Conservation (phyloP, 2,888 invertebrate genomes). For the Noctua comes region DNA sequence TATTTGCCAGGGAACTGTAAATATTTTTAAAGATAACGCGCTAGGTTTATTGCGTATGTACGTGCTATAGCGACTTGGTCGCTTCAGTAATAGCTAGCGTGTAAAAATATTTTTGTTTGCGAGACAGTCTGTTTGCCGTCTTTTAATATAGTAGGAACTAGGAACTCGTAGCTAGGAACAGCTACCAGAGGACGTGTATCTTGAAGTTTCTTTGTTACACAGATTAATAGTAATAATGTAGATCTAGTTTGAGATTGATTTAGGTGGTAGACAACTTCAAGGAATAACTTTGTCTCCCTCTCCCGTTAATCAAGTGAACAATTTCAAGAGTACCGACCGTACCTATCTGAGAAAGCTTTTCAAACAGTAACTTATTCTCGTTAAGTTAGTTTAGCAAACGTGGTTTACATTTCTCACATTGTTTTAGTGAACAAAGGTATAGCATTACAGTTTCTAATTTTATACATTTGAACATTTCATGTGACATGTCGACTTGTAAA, state of each 20-base stretch:
- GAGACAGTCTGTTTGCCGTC: slow-evolving; percentile 34
- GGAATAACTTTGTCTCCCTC: slow-evolving; percentile 40
- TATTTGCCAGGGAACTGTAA: slow-evolving; percentile 60
- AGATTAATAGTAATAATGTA: slow-evolving; percentile 27
- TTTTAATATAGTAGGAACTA: slow-evolving; percentile 39
- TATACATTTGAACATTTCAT: slow-evolving; percentile 43
- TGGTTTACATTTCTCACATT: slow-evolving; percentile 65
- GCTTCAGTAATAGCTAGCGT: slow-evolving; percentile 44
- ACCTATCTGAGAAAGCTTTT: slow-evolving; percentile 77
- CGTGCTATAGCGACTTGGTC: slow-evolving; percentile 49
- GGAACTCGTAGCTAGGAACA: slow-evolving; percentile 10
- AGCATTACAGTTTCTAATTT: slow-evolving; percentile 56
- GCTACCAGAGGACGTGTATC: background rate
- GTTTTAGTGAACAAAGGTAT: slow-evolving; percentile 59
- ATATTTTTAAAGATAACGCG: slow-evolving; percentile 66
- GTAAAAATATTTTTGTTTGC: slow-evolving; percentile 63
- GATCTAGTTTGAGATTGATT: slow-evolving; percentile 44
- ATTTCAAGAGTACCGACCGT: slow-evolving; percentile 71
- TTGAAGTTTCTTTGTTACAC: slow-evolving; percentile 14
- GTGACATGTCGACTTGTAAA: slow-evolving; percentile 15
- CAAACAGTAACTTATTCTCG: slow-evolving; percentile 80
- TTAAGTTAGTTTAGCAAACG: slow-evolving; percentile 72
- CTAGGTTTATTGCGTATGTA: slow-evolving; percentile 52
- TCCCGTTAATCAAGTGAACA: slow-evolving; percentile 79
- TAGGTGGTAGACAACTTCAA: slow-evolving; percentile 35